Evolutionary conservation across 2,113 vertebrate species (phyloP), one percentile per base, ranked within the genome.

Genomic region (Megaptera novaeangliae): DNA sequence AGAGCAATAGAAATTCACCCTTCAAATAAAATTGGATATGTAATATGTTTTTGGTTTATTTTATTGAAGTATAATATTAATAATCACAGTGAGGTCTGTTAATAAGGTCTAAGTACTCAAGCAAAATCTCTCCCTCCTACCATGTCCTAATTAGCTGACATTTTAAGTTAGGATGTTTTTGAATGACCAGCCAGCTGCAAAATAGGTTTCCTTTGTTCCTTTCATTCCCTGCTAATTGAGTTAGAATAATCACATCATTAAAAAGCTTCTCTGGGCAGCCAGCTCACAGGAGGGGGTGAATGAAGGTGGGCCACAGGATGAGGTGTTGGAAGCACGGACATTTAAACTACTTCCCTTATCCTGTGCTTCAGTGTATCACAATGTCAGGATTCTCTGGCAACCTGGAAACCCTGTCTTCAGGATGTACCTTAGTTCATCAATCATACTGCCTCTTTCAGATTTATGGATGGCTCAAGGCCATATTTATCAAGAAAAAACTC

Each of bases 231-330:
- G 66, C 46, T 86, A 97, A 82, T 96, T 95, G 74, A 86, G 46
- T 92, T 97, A 89, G 88, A 98, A 95, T 95, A 95, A 94, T 92
- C 55, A 96, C 49, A 94, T 92, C 46, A 84, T 96, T 92, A 90
- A 78, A 57, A 63, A 96, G 78, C 59, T 95, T 95, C 77, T 88
- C 31, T 68, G 66, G 61, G 55, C 17, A 94, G 31, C 75, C 66
- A 89, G 34, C 21, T 21, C 27, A 85, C 31, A 82, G 10, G 46
- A 90, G 23, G 2, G 5, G 31, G 25, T 61, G 27, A 27, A 52
- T 55, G 31, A 94, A 72, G 46, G 14, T 97, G 74, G 52, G 1
- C 25, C 41, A 61, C 23, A 63, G 49, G 13, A 88, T 81, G 36
- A 41, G 3, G 36, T 64, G 18, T 52, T 86, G 55, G 15, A 80